phyloP scores from a whole-genome alignment of 2,113 vertebrate species.

The Xenopus borealis region DNA sequence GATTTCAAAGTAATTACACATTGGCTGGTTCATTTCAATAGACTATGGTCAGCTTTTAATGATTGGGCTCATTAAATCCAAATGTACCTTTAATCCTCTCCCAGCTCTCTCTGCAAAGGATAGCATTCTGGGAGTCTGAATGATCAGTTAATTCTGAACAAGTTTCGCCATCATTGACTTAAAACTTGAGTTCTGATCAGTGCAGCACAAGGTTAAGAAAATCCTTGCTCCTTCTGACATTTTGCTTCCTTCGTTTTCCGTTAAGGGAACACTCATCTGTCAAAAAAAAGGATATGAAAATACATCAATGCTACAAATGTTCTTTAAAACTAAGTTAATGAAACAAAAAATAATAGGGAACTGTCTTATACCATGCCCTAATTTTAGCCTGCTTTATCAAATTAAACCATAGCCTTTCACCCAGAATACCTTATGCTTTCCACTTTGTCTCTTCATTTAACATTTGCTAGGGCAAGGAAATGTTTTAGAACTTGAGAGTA shows the following conservation, averaged over 20 bases:
- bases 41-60: constrained; percentile 51
- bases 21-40: constrained; percentile 46
- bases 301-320: constrained; percentile 60
- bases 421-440: constrained; percentile 47
- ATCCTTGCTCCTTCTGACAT: constrained; percentile 67
- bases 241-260: constrained; percentile 60
- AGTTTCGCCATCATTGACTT: constrained; percentile 60
- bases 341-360: constrained; percentile 70
- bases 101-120: constrained; percentile 59
- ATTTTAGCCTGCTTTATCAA: constrained; percentile 71
- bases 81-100: constrained; percentile 57
- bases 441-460: constrained; percentile 63
- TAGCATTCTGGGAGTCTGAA: constrained; percentile 59
- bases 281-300: constrained; percentile 58
- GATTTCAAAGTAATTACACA: constrained; percentile 51
- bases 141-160: constrained; percentile 61
- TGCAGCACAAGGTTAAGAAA: constrained; percentile 57
- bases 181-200: constrained; percentile 60
- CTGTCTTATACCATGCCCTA: constrained; percentile 59
- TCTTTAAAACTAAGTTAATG: constrained; percentile 64
- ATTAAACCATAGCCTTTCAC: constrained; percentile 70
- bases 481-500: constrained; percentile 50
- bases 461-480: constrained; percentile 47
- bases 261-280: constrained; percentile 56
- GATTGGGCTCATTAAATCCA: constrained; percentile 55